Evolutionary conservation across 2,113 vertebrate species (phyloP), one percentile per base, ranked within the genome.

Genomic region (Ophthalmolycus amberensis): DNA sequence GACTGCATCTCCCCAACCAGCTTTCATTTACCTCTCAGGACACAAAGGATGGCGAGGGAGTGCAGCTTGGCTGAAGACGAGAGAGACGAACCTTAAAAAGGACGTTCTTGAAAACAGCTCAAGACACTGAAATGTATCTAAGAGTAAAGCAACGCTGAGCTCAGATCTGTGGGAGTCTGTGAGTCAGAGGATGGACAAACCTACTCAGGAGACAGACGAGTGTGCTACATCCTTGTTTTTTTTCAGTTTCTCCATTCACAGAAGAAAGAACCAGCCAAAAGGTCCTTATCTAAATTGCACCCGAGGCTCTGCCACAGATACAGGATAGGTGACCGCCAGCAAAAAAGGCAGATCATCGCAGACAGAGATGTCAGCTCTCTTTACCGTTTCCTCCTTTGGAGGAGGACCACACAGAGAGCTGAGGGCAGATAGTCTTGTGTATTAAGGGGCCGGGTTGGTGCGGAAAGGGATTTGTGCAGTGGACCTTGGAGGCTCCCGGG

Each of bases 401-500:
- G 22, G 38, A 42, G 82, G 94, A 94, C 92, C 95, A 95, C 94
- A 95, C 93, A 95, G 85, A 72, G 79, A 84, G 89, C 75, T 1
- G 40, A 66, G 70, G 67, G 80, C 74, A 87, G 83, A 79, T 54
- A 81, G 63, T 48, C 22, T 73, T 74, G 87, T 79, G 86, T 86
- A 88, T 90, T 79, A 90, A 81, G 20, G 69, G 22, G 72, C 83
- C 79, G 54, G 54, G 80, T 40, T 50, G 77, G 76, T 4, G 59
- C 69, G 34, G 72, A 86, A 60, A 67, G 83, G 92, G 93, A 92
- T 95, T 94, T 96, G 94, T 91, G 91, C 94, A 92, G 75, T 82
- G 88, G 88, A 95, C 89, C 94, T 85, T 29, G 74, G 65, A 94
- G 89, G 90, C 79, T 82, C 78, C 80, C 25, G 42, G 80, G 82